Percentiles rank a stretch among this genome's conserved stretches.
Conservation (phyloP, 1,140 invertebrate species). For the Drosophila punjabiensis region DNA sequence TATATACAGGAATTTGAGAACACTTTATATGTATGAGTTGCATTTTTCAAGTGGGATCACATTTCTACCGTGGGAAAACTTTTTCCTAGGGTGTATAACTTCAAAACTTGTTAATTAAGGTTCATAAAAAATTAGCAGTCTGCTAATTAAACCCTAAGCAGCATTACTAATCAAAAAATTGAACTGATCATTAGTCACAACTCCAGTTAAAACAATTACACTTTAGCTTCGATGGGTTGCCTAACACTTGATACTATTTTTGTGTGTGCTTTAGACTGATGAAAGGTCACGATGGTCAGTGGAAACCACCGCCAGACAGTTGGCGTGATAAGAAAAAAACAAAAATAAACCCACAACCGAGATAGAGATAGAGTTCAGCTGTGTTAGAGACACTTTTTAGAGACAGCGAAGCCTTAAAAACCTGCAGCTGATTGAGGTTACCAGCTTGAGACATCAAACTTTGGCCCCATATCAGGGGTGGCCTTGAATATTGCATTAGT, state of each 20-base stretch:
- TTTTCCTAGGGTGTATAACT: neutral
- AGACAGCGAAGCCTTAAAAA: constrained; percentile 18
- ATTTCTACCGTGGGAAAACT: neutral
- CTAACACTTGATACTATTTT: neutral
- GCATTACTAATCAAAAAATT: neutral
- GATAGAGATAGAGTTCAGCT: constrained; percentile 4
- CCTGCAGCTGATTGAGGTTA: constrained; percentile 38
- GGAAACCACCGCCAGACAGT: constrained; percentile 34
- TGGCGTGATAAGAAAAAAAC: constrained; percentile 32
- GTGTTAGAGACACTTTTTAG: neutral
- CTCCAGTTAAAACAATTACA: neutral
- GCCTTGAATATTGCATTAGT: constrained; percentile 16
- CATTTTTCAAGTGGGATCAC: neutral
- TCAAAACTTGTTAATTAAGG: neutral
- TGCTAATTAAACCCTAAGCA: constrained; percentile 3
- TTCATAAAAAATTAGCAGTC: neutral
- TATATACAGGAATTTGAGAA: neutral
- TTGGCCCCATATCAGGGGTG: constrained; percentile 23
- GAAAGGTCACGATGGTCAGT: constrained; percentile 42
- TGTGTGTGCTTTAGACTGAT: neutral
- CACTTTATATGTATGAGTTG: neutral
- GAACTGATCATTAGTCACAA: neutral
- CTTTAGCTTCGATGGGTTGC: neutral
- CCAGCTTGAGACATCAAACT: constrained; percentile 16
- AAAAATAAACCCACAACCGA: constrained; percentile 11